A percentile compares a stretch with the other conserved stretches of the same genome.
Evolutionary conservation across 1,140 invertebrate genomes (phyloP).

Genomic region (Matsumurasca onukii): DNA sequence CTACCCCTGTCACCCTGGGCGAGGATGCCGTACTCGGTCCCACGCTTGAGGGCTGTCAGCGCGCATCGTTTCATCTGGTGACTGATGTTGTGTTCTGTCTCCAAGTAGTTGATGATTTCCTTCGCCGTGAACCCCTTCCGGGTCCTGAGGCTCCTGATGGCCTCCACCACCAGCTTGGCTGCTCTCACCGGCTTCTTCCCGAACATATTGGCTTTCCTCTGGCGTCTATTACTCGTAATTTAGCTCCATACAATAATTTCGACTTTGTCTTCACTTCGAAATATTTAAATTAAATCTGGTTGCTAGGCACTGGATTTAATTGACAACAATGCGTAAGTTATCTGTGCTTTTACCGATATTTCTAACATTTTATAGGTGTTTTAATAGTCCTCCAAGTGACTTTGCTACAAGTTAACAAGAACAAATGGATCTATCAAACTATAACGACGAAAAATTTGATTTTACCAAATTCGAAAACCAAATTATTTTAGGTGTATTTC

Average conservation of each 20-base stretch:
- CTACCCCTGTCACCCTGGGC: not conserved
- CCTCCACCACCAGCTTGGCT: not conserved
- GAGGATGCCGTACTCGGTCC: not conserved
- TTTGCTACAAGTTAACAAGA: too few species aligned
- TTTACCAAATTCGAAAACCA: too few species aligned
- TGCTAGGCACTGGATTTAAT: not conserved
- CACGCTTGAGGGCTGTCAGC: not conserved
- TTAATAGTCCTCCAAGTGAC: too few species aligned
- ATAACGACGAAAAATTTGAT: too few species aligned
- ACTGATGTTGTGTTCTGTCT: not conserved
- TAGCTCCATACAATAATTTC: not conserved
- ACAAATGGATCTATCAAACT: too few species aligned
- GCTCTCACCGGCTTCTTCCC: not conserved
- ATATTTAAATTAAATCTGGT: not conserved
- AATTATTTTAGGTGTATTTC: too few species aligned
- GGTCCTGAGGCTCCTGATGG: not conserved
- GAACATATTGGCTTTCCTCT: not conserved
- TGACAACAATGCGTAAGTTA: not conserved
- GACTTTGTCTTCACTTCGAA: not conserved
- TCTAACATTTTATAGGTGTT: too few species aligned
- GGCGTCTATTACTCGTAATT: not conserved
- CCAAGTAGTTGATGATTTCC: not conserved
- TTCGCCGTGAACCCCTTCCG: not conserved
- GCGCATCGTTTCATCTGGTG: not conserved
- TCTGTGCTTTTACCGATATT: too few species aligned